phyloP scores from a whole-genome alignment of 2,888 invertebrate species.

The Sylvicola cinctus region DNA sequence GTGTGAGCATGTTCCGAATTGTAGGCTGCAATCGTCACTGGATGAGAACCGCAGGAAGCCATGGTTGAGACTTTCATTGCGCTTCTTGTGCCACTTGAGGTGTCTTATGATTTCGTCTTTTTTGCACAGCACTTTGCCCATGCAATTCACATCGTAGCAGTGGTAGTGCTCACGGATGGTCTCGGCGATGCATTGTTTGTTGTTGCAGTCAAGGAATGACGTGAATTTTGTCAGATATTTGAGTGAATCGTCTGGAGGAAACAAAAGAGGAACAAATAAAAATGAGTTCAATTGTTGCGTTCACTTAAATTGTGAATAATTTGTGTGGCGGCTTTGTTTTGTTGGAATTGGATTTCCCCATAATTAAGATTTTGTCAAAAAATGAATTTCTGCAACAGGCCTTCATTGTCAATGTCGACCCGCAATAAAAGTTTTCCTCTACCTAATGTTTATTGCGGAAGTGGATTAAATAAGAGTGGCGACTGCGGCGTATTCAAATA shows the following conservation, averaged over 20 bases:
- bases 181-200: conserved; percentile 20
- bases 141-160: conserved; percentile 45
- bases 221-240: conserved; percentile 10
- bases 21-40: conserved; percentile 79
- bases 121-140: conserved; percentile 77
- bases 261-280: conserved; percentile 2
- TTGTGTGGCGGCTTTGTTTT: too few species aligned
- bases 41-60: conserved; percentile 74
- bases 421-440: too few species aligned
- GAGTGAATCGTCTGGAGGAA: conserved; percentile 7
- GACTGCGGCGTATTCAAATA: too few species aligned
- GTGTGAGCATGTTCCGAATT: conserved; percentile 72
- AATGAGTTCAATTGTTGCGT: neutral
- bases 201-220: conserved; percentile 25
- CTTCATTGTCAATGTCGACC: too few species aligned
- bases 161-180: conserved; percentile 75
- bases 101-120: conserved; percentile 98
- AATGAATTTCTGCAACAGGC: too few species aligned
- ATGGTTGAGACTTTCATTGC: conserved; percentile 88
- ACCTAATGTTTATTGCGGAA: too few species aligned
- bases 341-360: too few species aligned
- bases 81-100: conserved; percentile 98
- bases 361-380: too few species aligned
- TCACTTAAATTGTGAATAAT: neutral
- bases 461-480: too few species aligned